These are phyloP conservation scores for Sialis fuliginosa DNA, from an alignment of 2,888 invertebrate genomes.

Conservation along the genomic window DNA sequence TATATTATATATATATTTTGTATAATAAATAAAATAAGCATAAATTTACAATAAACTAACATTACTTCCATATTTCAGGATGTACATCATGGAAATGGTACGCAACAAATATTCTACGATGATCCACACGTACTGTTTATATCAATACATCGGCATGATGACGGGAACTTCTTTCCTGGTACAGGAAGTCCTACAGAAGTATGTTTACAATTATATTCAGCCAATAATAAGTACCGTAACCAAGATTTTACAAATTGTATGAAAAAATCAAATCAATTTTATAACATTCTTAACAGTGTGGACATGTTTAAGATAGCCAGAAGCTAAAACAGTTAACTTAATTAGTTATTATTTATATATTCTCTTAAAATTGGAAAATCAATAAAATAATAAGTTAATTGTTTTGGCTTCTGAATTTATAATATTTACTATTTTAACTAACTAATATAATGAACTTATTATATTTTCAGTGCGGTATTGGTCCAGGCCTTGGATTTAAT, in stretches of 20 bases:
- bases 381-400: not conserved
- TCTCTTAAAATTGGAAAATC: not conserved
- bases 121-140: slow-evolving; percentile 89
- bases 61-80: slow-evolving; percentile 35
- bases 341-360: not conserved
- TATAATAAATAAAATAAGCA: not conserved
- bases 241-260: no score
- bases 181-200: slow-evolving; percentile 87
- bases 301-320: not conserved
- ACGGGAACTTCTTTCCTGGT: slow-evolving; percentile 99
- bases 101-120: slow-evolving; percentile 95
- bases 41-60: not conserved
- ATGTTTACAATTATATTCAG: slow-evolving; percentile 4
- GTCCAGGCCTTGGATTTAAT: slow-evolving; percentile 80
- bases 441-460: not conserved
- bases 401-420: not conserved
- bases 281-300: no score
- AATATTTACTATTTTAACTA: not conserved
- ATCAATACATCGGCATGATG: slow-evolving; percentile 97
- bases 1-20: no score
- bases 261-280: no score
- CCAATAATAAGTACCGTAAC: no score
- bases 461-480: slow-evolving; percentile 54
- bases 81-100: slow-evolving; percentile 97
- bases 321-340: not conserved